These are phyloP conservation scores for Hylia prasina DNA, from an alignment of 2,113 vertebrate genomes.

Conservation along the genomic window DNA sequence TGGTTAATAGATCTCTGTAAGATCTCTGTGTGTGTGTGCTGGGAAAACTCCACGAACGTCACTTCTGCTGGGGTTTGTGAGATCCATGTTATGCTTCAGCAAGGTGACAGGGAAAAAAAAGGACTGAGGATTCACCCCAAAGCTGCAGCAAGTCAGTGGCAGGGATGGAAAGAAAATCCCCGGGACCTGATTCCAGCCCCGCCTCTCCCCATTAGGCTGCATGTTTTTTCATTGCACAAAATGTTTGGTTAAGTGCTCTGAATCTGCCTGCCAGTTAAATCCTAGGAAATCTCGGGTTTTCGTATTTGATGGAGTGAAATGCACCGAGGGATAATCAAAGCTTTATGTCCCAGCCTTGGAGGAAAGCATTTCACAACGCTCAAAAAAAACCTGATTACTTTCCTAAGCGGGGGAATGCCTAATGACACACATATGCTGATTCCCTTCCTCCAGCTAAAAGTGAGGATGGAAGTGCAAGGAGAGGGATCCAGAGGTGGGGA, in stretches of 20 bases:
- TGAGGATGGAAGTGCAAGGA: neutral
- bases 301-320: conserved; percentile 59
- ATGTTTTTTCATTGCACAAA: neutral
- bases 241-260: conserved; percentile 26
- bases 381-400: neutral
- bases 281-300: conserved; percentile 40
- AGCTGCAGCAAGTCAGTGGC: neutral
- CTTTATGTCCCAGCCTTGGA: conserved; percentile 14
- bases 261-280: neutral
- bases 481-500: neutral
- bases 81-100: neutral
- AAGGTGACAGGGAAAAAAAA: neutral
- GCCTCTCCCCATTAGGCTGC: neutral
- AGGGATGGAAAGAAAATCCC: neutral
- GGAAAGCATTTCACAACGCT: conserved; percentile 11
- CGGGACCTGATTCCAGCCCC: neutral
- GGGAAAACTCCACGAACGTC: neutral
- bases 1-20: neutral
- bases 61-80: neutral
- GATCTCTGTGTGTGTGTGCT: neutral
- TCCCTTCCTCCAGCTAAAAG: neutral
- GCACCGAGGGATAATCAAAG: conserved; percentile 30
- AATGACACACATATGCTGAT: neutral
- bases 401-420: neutral
- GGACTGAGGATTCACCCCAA: neutral